Base-by-base conservation (phyloP, 2,113 vertebrate species). In the Coptodon bakossiorum region DNA sequence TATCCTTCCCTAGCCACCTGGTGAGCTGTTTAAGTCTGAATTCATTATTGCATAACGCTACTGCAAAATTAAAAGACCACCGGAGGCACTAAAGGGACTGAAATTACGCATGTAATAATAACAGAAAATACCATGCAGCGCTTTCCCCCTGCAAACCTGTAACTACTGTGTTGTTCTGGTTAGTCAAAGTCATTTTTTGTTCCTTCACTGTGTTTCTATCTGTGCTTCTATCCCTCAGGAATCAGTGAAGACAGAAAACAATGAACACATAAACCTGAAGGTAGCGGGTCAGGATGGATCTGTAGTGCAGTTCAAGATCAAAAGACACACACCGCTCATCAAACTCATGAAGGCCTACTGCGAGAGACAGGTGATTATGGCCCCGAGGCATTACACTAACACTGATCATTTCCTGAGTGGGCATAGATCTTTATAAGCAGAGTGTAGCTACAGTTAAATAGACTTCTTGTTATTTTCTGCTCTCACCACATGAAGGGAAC, bases 291-390 rank as follows among this genome's bases (percentile, higher is more conserved):
- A 99, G 96, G 98, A 99, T 96, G 98, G 98, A 90, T 99, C 99
- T 80, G 98, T 99, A 93, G 98, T 99, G 95, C 99, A 99, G 96
- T 99, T 99, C 96, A 99, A 99, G 96, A 99, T 99, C 95, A 99
- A 99, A 96, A 98, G 98, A 96, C 98, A 99, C 92, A 99, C 99
- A 85, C 98, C 98, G 93, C 98, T 99, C 97, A 98, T 97, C 95
- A 99, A 99, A 97, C 98, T 99, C 94, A 99, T 99, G 99, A 99
- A 98, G 97, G 99, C 98, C 86, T 99, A 99, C 97, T 99, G 98
- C 88, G 99, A 99, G 95, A 97, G 99, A 97, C 99, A 99, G 98
- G 99, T 95, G 86, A 57, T 89, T 53, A 80, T 6, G 4, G 14
- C n/a, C 29, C 45, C 2, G 1, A 8, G 29, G 45, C 9, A 10